phyloP scores from a whole-genome alignment of 2,113 vertebrate genomes.

The Rutilus rutilus region DNA sequence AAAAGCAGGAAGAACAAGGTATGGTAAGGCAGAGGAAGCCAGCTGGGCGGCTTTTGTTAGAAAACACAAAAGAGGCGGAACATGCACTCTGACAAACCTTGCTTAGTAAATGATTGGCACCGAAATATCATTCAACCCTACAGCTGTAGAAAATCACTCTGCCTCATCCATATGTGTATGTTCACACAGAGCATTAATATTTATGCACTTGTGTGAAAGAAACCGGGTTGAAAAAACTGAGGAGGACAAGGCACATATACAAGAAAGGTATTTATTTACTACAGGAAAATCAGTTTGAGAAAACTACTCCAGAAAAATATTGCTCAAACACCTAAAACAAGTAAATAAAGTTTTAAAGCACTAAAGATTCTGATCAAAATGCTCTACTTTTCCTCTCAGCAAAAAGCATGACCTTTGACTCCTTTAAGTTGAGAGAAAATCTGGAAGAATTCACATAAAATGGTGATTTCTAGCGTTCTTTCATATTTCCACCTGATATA shows the following conservation, averaged over 20 bases:
- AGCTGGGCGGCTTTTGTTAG: slow-evolving; percentile 54
- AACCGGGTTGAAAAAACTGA: background rate
- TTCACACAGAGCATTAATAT: slow-evolving; percentile 15
- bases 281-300: slow-evolving; percentile 26
- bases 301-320: slow-evolving; percentile 26
- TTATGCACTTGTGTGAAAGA: background rate
- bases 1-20: slow-evolving; percentile 18
- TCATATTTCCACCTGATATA: slow-evolving; percentile 5
- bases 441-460: background rate
- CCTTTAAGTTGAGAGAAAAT: background rate
- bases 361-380: background rate
- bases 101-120: slow-evolving; percentile 45
- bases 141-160: slow-evolving; percentile 22
- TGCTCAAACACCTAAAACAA: slow-evolving; percentile 1
- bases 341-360: slow-evolving; percentile 24
- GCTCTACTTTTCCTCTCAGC: background rate
- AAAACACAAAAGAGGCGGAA: slow-evolving; percentile 42
- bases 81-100: slow-evolving; percentile 46
- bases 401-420: background rate
- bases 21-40: slow-evolving; percentile 1
- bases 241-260: background rate
- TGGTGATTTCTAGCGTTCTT: background rate
- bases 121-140: slow-evolving; percentile 25
- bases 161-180: slow-evolving; percentile 26
- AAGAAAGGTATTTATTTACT: slow-evolving; percentile 40